A percentile compares a stretch with the other conserved stretches of the same genome.
Conservation (phyloP, 2,113 vertebrate species). For the Equus quagga region DNA sequence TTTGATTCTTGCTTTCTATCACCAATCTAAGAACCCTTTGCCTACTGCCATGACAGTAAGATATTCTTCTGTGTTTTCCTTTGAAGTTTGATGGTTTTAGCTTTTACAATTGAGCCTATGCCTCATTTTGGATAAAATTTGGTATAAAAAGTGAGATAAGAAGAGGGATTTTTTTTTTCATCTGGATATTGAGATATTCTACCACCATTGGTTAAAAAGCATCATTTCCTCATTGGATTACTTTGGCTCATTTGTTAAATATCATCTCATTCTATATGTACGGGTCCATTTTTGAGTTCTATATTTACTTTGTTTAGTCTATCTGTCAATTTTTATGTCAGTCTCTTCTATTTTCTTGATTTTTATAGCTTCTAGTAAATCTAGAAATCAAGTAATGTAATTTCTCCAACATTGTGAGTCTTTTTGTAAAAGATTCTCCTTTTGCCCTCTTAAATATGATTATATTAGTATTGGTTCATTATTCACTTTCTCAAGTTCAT, state of each 20-base stretch:
- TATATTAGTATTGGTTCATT: not conserved
- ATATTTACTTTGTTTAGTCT: not conserved
- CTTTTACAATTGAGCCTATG: not conserved
- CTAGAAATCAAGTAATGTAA: not conserved
- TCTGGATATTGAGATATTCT: not conserved
- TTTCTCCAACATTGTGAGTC: not conserved
- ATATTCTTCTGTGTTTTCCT: not conserved
- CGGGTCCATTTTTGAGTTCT: not conserved
- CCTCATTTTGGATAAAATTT: not conserved
- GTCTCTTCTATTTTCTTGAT: not conserved
- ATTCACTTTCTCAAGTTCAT: not conserved
- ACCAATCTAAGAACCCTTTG: not conserved
- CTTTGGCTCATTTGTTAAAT: not conserved
- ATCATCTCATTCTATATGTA: not conserved
- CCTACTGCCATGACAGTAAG: not conserved
- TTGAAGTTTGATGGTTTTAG: not conserved
- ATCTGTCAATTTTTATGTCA: not conserved
- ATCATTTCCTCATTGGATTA: not conserved
- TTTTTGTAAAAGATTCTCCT: conserved; percentile 10
- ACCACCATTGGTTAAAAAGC: not conserved
- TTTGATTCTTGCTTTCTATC: not conserved
- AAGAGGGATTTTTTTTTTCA: not conserved
- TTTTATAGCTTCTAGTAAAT: not conserved
- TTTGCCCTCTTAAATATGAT: not conserved
- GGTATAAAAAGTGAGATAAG: not conserved